phyloP scores from a whole-genome alignment of 2,113 vertebrate species.

The Gnathonemus longibarbis region DNA sequence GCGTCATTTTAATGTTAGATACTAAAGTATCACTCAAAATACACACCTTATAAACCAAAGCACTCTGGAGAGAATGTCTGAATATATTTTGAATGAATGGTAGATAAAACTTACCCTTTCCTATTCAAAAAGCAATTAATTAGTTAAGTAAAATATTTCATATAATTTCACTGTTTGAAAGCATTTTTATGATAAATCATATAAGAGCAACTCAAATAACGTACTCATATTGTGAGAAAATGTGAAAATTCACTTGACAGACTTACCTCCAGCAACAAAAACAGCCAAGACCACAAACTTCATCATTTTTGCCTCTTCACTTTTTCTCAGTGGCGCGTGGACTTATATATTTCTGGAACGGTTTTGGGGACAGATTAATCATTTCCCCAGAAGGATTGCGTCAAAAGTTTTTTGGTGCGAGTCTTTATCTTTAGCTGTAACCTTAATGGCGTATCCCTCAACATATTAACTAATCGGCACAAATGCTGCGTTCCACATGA shows the following conservation, averaged over 20 bases:
- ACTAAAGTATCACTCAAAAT: neutral
- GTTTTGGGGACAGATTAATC: conserved; percentile 15
- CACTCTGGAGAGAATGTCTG: neutral
- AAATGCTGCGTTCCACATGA: conserved; percentile 26
- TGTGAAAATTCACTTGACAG: neutral
- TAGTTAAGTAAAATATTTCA: neutral
- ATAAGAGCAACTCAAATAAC: neutral
- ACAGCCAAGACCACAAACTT: conserved; percentile 57
- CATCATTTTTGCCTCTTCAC: conserved; percentile 46
- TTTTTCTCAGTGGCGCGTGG: neutral
- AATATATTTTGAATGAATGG: neutral
- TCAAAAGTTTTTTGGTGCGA: neutral
- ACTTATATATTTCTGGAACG: conserved; percentile 43
- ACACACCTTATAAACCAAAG: neutral
- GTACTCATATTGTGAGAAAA: neutral
- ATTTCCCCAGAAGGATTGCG: conserved; percentile 24
- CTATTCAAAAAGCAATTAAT: neutral
- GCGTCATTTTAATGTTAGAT: neutral
- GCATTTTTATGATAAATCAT: neutral
- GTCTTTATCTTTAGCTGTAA: neutral
- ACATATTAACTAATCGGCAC: neutral
- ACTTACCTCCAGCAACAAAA: conserved; percentile 60
- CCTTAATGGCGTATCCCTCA: neutral
- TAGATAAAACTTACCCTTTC: neutral
- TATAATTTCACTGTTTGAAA: neutral